A percentile compares a stretch with the other conserved stretches of the same genome.
phyloP scores from a whole-genome alignment of 2,888 invertebrate species.

The Pammene aurita region DNA sequence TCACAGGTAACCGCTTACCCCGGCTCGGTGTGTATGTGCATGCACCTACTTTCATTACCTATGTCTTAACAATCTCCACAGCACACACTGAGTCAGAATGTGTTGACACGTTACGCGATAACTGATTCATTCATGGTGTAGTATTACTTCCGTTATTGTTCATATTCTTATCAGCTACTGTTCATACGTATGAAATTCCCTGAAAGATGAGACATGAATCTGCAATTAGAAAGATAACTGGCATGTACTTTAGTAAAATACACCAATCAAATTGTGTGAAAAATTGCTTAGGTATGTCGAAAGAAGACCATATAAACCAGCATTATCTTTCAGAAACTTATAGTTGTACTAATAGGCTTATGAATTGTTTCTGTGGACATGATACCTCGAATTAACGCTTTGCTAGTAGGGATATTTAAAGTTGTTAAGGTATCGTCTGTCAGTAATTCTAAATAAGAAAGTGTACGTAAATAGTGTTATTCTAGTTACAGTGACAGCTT shows the following conservation, averaged over 20 bases:
- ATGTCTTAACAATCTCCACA: conserved; percentile 20
- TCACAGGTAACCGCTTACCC: conserved; percentile 20
- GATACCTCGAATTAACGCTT: too few species aligned
- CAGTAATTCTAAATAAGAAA: too few species aligned
- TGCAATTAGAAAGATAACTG: conserved; percentile 7
- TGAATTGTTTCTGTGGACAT: too few species aligned
- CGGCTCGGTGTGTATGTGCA: not conserved
- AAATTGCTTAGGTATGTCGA: too few species aligned
- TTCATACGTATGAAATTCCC: conserved; percentile 47
- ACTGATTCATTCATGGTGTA: conserved; percentile 48
- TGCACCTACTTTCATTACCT: conserved; percentile 5
- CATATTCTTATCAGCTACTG: conserved; percentile 54
- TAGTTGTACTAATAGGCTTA: too few species aligned
- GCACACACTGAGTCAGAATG: conserved; percentile 39
- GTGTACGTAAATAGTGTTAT: too few species aligned
- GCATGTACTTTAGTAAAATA: too few species aligned
- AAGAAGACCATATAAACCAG: too few species aligned
- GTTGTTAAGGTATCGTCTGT: too few species aligned
- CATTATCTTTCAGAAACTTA: too few species aligned
- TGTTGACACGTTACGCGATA: conserved; percentile 42
- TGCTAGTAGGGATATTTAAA: too few species aligned
- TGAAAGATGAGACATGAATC: conserved; percentile 32
- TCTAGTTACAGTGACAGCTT: conserved; percentile 32
- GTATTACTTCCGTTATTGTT: conserved; percentile 49
- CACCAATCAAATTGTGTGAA: not conserved